Conservation (phyloP, 2,113 vertebrate genomes). For the Chloropsis cyanopogon region DNA sequence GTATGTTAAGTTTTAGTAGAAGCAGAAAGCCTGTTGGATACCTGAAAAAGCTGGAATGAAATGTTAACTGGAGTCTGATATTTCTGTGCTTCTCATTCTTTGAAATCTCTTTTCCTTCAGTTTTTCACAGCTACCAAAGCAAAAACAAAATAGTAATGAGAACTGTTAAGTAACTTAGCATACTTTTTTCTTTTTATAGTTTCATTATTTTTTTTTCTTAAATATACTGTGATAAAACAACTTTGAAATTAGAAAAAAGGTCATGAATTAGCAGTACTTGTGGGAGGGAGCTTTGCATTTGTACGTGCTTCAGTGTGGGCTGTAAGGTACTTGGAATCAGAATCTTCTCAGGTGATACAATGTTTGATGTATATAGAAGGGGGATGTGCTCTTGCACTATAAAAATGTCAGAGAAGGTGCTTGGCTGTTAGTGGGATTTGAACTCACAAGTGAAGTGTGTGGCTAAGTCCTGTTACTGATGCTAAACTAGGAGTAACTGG, state of each 20-base stretch:
- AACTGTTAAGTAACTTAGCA: not conserved
- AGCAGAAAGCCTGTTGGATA: not conserved
- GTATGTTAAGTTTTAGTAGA: constrained; percentile 56
- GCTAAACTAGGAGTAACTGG: not conserved
- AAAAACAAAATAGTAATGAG: not conserved
- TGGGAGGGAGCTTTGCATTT: not conserved
- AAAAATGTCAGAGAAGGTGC: not conserved
- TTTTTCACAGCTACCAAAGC: not conserved
- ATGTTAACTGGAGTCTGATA: not conserved
- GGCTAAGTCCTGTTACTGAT: not conserved
- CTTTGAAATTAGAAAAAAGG: not conserved
- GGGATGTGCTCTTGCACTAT: not conserved
- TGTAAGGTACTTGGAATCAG: not conserved
- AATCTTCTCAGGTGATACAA: not conserved
- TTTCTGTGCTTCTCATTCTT: not conserved
- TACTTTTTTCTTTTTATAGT: not conserved
- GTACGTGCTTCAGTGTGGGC: accelerated
- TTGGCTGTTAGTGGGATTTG: not conserved
- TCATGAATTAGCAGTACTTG: not conserved
- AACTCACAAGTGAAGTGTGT: not conserved
- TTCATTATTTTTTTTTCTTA: not conserved
- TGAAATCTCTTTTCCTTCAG: not conserved
- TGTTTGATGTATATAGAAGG: not conserved
- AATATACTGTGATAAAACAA: not conserved
- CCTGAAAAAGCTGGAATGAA: not conserved